phyloP scores from a whole-genome alignment of 30 jellyfish, hydroid and myxozoan genomes.

The Mastigias papua region DNA sequence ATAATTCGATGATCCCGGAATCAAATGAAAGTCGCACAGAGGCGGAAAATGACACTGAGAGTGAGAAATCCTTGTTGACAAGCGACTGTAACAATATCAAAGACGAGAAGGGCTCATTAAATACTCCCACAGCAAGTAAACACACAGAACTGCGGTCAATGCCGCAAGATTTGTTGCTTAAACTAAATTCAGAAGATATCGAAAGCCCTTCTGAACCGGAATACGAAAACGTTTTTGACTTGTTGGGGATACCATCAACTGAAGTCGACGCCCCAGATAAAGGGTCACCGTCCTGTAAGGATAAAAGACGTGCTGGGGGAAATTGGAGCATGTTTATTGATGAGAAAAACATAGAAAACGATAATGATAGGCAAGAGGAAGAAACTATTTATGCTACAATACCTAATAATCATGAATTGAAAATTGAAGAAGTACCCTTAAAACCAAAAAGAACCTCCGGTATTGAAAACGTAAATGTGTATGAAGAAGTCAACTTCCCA shows the following conservation, averaged over 20 bases:
- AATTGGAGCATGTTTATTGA: slow-evolving; percentile 68
- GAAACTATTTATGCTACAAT: slow-evolving; percentile 31
- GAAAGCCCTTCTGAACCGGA: slow-evolving; percentile 48
- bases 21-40: background rate
- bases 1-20: background rate
- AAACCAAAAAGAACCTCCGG: background rate
- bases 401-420: background rate
- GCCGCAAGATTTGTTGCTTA: background rate
- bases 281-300: slow-evolving; percentile 44
- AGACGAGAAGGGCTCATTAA: background rate
- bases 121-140: background rate
- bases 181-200: background rate
- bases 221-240: slow-evolving; percentile 67
- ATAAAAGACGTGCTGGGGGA: slow-evolving; percentile 72
- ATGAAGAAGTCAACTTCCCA: slow-evolving; percentile 77
- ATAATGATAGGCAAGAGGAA: background rate
- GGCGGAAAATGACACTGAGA: background rate
- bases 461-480: slow-evolving; percentile 34
- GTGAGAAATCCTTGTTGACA: background rate
- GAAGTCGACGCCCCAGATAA: background rate
- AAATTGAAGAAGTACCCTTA: background rate
- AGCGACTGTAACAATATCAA: background rate
- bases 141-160: background rate
- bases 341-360: slow-evolving; percentile 17
- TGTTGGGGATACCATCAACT: slow-evolving; percentile 9